A percentile compares a stretch with the other conserved stretches of the same genome.
These are phyloP conservation scores for Typhlichthys eigenmanni DNA, from an alignment of 2,797 vertebrate species.

Conservation along the genomic window DNA sequence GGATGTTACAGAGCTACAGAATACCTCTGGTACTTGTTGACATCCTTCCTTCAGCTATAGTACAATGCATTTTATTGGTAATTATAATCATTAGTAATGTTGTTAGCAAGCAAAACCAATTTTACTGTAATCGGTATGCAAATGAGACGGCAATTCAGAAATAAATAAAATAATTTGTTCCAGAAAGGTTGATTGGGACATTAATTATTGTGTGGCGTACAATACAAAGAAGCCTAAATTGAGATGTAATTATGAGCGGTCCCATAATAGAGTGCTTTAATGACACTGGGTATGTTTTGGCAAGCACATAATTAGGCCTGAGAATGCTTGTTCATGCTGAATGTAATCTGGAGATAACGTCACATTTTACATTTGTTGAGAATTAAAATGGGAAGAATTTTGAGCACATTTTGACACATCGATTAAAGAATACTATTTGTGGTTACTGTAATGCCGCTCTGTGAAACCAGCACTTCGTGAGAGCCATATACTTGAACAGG, in stretches of 20 bases:
- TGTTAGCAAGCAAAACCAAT: constrained; percentile 35
- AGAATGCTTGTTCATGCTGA: constrained; percentile 37
- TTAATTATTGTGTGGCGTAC: constrained; percentile 67
- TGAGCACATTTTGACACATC: not conserved
- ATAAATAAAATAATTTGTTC: constrained; percentile 67
- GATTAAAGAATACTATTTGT: not conserved
- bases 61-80: constrained; percentile 38
- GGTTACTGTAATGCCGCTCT: not conserved
- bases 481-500: not conserved
- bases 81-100: constrained; percentile 45
- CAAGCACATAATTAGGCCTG: constrained; percentile 61
- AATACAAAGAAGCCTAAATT: constrained; percentile 65
- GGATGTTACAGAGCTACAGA: too few relatives aligned
- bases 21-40: too few relatives aligned
- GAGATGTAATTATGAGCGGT: constrained; percentile 64
- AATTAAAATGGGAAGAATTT: not conserved
- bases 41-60: constrained; percentile 15
- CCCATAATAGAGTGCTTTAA: constrained; percentile 66
- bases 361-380: not conserved
- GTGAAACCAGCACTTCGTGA: not conserved
- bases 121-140: constrained; percentile 62
- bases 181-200: constrained; percentile 70
- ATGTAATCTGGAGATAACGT: constrained; percentile 34
- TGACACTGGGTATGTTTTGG: constrained; percentile 62
- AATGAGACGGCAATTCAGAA: constrained; percentile 66